A percentile compares a stretch with the other conserved stretches of the same genome.
Evolutionary conservation across 2,888 invertebrate genomes (phyloP).

Genomic region (Andrena trimmerana): DNA sequence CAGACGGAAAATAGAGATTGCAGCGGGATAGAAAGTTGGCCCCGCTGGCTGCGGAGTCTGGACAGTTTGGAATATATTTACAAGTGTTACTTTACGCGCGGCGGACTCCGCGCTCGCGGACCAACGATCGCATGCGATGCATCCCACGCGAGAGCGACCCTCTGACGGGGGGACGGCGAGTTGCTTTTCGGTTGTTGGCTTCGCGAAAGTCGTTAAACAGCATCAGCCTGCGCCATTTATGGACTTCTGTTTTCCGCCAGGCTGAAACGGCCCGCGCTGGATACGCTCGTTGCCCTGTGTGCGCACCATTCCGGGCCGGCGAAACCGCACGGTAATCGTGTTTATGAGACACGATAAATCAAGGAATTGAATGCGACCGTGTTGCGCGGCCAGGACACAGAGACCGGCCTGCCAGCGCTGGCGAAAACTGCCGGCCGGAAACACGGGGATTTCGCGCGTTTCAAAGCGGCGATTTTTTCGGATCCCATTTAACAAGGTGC

Average conservation of each 20-base stretch:
- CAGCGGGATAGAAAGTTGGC: neutral
- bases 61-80: slow-evolving; percentile 27
- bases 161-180: slow-evolving; percentile 13
- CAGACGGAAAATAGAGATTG: neutral
- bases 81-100: slow-evolving; percentile 52
- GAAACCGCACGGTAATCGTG: slow-evolving; percentile 38
- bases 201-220: slow-evolving; percentile 59
- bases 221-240: slow-evolving; percentile 55
- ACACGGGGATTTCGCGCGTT: neutral
- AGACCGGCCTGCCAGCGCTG: slow-evolving; percentile 2
- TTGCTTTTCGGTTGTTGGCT: slow-evolving; percentile 45
- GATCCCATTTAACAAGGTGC: neutral
- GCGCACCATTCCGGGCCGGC: slow-evolving; percentile 18
- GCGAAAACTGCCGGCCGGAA: neutral
- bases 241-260: slow-evolving; percentile 51
- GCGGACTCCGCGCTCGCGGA: slow-evolving; percentile 18
- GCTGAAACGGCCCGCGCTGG: slow-evolving; percentile 16
- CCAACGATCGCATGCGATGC: slow-evolving; percentile 22
- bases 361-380: slow-evolving; percentile 24
- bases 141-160: slow-evolving; percentile 6
- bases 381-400: slow-evolving; percentile 1
- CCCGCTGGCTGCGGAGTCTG: neutral
- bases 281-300: slow-evolving; percentile 1
- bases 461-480: neutral
- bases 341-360: slow-evolving; percentile 53